A percentile compares a stretch with the other conserved stretches of the same genome.
Conservation (phyloP, 53 echinoderm and acorn worm genomes). For the Echinometra lucunter region DNA sequence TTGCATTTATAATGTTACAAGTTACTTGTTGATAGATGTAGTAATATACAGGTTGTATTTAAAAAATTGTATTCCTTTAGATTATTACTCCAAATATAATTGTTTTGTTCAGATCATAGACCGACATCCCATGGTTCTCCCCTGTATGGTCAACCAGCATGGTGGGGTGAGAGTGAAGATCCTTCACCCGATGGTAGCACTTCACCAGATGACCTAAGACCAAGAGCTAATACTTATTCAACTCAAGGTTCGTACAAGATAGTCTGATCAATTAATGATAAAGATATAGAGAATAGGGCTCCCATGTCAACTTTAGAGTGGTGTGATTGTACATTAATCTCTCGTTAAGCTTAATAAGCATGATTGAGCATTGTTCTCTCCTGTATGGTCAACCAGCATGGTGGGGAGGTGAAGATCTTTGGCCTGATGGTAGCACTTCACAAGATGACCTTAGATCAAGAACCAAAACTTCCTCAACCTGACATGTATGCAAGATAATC, state of each 20-base stretch:
- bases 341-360: background rate
- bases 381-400: slow-evolving; percentile 87
- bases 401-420: slow-evolving; percentile 82
- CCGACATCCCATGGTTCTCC: slow-evolving; percentile 73
- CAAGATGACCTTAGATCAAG: slow-evolving; percentile 54
- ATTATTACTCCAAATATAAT: background rate
- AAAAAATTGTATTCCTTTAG: background rate
- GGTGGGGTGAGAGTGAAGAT: slow-evolving; percentile 87
- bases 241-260: slow-evolving; percentile 52
- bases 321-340: background rate
- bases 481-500: slow-evolving; percentile 12
- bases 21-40: too few species aligned
- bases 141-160: slow-evolving; percentile 85
- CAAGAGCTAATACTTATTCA: slow-evolving; percentile 45
- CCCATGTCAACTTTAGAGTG: background rate
- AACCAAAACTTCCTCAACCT: slow-evolving; percentile 57
- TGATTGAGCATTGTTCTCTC: slow-evolving; percentile 68
- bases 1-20: too few species aligned
- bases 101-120: slow-evolving; percentile 59
- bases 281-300: background rate
- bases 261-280: too few species aligned
- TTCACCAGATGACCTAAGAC: slow-evolving; percentile 59
- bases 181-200: slow-evolving; percentile 54
- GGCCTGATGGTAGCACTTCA: slow-evolving; percentile 52
- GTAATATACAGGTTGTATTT: too few species aligned